A percentile compares a stretch with the other conserved stretches of the same genome.
phyloP scores from a whole-genome alignment of 1,140 invertebrate species.

The Lasioglossum baleicum region DNA sequence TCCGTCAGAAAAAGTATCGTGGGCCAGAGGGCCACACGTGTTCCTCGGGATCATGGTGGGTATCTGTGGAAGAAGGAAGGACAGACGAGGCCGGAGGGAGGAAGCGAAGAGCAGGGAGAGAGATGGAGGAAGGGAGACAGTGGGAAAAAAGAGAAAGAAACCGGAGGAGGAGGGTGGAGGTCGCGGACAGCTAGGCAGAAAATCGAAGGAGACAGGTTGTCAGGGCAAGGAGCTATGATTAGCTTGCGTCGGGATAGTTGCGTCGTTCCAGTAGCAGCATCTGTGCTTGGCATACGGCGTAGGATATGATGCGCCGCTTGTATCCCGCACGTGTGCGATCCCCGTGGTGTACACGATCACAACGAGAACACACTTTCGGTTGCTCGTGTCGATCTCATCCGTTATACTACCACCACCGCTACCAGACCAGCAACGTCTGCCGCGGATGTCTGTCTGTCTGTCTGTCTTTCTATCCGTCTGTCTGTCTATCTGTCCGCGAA shows the following conservation, averaged over 20 bases:
- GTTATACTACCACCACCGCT: slow-evolving; percentile 5
- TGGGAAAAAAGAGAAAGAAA: slow-evolving; percentile 3
- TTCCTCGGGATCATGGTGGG: slow-evolving; percentile 44
- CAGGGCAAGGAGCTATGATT: slow-evolving; percentile 78
- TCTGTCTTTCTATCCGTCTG: too few relatives aligned
- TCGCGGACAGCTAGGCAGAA: slow-evolving; percentile 74
- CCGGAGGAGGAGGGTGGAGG: slow-evolving; percentile 40
- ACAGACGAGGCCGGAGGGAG: background rate
- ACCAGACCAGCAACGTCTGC: slow-evolving; percentile 16
- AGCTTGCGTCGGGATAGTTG: slow-evolving; percentile 64
- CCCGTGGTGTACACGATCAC: slow-evolving; percentile 10
- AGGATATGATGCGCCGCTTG: slow-evolving; percentile 40
- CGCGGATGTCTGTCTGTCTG: slow-evolving; percentile 56
- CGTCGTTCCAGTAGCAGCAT: slow-evolving; percentile 62
- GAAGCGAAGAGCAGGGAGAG: slow-evolving; percentile 1
- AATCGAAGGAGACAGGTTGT: slow-evolving; percentile 80
- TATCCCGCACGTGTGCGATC: slow-evolving; percentile 73
- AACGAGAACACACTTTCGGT: slow-evolving; percentile 32
- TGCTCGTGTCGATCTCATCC: slow-evolving; percentile 47
- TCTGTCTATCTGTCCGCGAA: slow-evolving; percentile 42
- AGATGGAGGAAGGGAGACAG: too few relatives aligned
- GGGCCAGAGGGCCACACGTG: slow-evolving; percentile 47
- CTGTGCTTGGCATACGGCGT: slow-evolving; percentile 68
- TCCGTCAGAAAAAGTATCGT: slow-evolving; percentile 58
- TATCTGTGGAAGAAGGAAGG: slow-evolving; percentile 16